Evolutionary conservation across 1,140 invertebrate genomes (phyloP).

Genomic region (Lamellibrachia luymesi): DNA sequence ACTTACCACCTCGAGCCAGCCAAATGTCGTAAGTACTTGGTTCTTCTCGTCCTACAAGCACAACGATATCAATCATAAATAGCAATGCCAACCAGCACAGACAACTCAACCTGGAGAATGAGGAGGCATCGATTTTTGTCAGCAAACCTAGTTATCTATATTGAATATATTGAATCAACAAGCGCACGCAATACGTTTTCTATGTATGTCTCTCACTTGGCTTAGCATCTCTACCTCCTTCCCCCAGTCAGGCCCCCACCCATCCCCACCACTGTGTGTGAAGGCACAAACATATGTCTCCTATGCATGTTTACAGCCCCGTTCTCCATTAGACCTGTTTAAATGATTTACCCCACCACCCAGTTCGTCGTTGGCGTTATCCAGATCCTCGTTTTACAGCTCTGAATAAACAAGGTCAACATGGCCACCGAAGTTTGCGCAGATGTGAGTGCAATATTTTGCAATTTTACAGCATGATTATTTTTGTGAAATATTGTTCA

Average conservation of each 20-base stretch:
- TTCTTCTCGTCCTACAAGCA: slow-evolving; percentile 69
- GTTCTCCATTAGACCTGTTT: not conserved
- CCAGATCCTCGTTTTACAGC: not conserved
- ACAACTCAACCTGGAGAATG: not conserved
- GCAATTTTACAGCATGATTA: no score
- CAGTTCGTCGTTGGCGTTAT: not conserved
- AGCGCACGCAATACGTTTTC: not conserved
- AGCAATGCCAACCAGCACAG: not conserved
- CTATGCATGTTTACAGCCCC: not conserved
- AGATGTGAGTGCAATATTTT: not conserved
- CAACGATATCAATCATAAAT: slow-evolving; percentile 3
- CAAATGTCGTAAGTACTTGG: slow-evolving; percentile 90
- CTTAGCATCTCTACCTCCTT: not conserved
- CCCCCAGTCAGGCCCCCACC: not conserved
- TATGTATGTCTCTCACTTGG: not conserved
- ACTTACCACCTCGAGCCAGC: slow-evolving; percentile 91
- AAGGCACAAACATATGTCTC: not conserved
- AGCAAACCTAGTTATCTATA: not conserved
- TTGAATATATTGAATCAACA: not conserved
- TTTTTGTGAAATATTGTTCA: no score
- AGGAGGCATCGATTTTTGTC: not conserved
- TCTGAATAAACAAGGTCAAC: not conserved
- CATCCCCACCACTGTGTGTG: no score
- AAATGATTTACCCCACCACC: not conserved
- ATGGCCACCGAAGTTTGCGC: not conserved